Evolutionary conservation across 2,888 invertebrate genomes (phyloP).

Genomic region (Marronus borbonicus): DNA sequence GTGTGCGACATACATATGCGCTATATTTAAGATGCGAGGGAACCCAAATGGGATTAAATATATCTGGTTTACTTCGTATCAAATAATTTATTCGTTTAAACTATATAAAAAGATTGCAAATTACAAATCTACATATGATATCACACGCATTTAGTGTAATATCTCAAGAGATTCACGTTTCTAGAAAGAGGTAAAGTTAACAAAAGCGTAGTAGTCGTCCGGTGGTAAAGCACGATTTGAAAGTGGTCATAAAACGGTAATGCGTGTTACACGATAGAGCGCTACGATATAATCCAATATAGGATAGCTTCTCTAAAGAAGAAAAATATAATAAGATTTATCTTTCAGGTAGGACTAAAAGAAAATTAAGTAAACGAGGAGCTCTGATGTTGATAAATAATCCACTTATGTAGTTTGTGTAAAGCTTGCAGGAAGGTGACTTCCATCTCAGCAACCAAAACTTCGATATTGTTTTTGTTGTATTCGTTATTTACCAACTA

Average conservation of each 20-base stretch:
- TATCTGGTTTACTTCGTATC: background rate
- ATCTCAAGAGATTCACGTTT: too few species aligned
- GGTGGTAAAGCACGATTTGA: constrained; percentile 21
- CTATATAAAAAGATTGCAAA: too few species aligned
- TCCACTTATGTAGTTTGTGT: too few species aligned
- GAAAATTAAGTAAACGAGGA: constrained; percentile 7
- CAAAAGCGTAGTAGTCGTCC: constrained; percentile 3
- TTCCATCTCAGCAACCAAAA: too few species aligned
- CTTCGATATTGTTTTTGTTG: too few species aligned
- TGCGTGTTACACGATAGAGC: constrained; percentile 24
- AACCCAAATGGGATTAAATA: background rate
- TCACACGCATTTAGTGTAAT: too few species aligned
- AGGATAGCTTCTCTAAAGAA: constrained; percentile 14
- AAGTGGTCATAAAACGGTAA: constrained; percentile 34
- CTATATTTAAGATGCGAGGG: constrained; percentile 3
- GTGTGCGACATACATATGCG: background rate
- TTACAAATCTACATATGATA: too few species aligned
- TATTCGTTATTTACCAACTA: too few species aligned
- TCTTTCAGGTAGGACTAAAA: constrained; percentile 16
- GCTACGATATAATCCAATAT: constrained; percentile 34
- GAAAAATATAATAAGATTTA: constrained; percentile 33
- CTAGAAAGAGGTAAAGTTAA: background rate
- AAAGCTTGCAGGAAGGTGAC: too few species aligned
- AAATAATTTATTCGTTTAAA: background rate
- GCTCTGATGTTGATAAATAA: background rate